These are phyloP conservation scores for Dipodomys ordii DNA, from an alignment of 2,113 vertebrate species.

Conservation along the genomic window DNA sequence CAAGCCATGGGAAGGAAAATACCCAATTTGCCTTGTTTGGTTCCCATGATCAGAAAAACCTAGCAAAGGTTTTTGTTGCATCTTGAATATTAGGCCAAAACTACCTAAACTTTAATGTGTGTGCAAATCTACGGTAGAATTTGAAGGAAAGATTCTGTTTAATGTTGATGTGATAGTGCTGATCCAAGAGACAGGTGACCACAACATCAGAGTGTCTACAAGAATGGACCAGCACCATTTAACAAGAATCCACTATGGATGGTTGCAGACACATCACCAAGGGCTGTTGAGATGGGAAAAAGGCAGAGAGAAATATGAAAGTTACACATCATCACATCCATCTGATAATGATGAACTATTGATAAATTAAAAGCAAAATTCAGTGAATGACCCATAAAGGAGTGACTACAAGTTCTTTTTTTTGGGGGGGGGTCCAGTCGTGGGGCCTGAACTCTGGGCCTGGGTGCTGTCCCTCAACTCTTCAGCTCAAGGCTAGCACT, in stretches of 20 bases:
- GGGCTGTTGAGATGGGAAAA: neutral
- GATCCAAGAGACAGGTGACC: neutral
- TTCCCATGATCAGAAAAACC: neutral
- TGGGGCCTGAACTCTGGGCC: too few relatives aligned
- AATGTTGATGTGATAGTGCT: neutral
- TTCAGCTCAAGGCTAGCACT: too few relatives aligned
- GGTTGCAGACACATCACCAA: neutral
- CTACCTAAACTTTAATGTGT: neutral
- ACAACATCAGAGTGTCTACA: neutral
- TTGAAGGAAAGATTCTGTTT: neutral
- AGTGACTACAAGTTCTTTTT: too few relatives aligned
- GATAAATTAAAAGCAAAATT: neutral
- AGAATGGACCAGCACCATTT: neutral
- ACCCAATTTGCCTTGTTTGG: neutral
- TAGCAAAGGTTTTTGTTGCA: neutral
- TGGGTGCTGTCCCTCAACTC: too few relatives aligned
- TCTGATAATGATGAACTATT: neutral
- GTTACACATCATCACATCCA: neutral
- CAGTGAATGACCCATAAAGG: too few relatives aligned
- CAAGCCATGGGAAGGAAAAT: slow-evolving; percentile 40
- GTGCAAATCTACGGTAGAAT: neutral
- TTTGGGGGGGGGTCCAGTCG: too few relatives aligned
- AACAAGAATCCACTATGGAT: neutral
- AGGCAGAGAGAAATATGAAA: neutral
- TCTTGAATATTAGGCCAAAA: neutral